Percentiles rank a stretch among this genome's conserved stretches.
Evolutionary conservation across 2,888 invertebrate species (phyloP).

Genomic region (Cryptocephalus primarius): DNA sequence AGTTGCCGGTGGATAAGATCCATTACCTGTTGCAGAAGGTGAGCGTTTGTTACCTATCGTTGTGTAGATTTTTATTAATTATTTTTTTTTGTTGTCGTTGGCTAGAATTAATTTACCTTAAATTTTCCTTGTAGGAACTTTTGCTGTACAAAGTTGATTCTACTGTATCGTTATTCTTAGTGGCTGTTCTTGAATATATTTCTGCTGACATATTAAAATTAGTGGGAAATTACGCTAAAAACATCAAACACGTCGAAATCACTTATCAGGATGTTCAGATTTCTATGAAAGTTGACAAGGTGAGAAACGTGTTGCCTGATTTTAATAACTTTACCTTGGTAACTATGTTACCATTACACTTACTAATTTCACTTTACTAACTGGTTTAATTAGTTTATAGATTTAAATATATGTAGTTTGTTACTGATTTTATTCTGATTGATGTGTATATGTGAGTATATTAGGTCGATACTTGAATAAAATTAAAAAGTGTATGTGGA

Average conservation of each 20-base stretch:
- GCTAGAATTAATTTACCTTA: background rate
- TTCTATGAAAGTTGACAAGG: slow-evolving; percentile 97
- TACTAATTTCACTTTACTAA: too few species aligned
- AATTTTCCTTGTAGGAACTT: slow-evolving; percentile 55
- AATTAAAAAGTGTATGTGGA: too few species aligned
- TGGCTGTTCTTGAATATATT: slow-evolving; percentile 90
- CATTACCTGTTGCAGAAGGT: slow-evolving; percentile 79
- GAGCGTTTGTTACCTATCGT: slow-evolving; percentile 10
- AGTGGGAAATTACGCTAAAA: slow-evolving; percentile 95
- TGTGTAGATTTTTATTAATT: too few species aligned
- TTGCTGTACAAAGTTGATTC: slow-evolving; percentile 77
- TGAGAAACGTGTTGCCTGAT: slow-evolving; percentile 28
- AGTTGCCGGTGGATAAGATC: slow-evolving; percentile 75
- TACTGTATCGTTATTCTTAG: slow-evolving; percentile 81
- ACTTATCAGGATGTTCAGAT: slow-evolving; percentile 92
- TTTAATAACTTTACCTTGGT: background rate
- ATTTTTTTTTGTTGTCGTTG: too few species aligned
- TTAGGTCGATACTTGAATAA: too few species aligned
- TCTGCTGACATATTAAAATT: slow-evolving; percentile 91
- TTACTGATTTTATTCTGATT: too few species aligned
- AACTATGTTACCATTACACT: too few species aligned
- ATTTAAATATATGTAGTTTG: too few species aligned
- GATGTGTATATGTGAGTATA: too few species aligned
- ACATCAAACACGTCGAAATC: slow-evolving; percentile 85
- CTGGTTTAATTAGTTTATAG: too few species aligned